Conservation (phyloP, 37 sponge, comb jelly and placozoan genomes). For the Haliclona indistincta region DNA sequence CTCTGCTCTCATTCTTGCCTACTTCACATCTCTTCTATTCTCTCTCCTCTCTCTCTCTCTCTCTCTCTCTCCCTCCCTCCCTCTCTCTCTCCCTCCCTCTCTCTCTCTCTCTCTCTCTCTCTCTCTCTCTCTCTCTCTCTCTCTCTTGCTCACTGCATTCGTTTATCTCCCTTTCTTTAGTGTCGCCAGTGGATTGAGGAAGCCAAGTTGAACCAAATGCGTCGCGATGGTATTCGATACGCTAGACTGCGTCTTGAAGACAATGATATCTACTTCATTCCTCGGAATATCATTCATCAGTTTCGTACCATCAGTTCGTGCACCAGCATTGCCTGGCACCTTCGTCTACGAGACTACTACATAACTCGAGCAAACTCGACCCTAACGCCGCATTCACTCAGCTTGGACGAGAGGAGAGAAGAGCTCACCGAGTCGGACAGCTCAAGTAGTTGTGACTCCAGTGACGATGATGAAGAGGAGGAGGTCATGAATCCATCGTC, state of each 20-base stretch:
- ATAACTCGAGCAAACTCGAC: background rate
- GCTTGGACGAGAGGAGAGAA: background rate
- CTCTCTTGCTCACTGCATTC: background rate
- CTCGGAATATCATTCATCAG: constrained; percentile 95
- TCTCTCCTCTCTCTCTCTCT: background rate
- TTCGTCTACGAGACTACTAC: constrained; percentile 65
- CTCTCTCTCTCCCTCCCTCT: background rate
- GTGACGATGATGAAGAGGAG: background rate
- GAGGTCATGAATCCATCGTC: background rate
- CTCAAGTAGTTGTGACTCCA: background rate
- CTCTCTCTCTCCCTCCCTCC: background rate
- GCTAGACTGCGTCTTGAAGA: constrained; percentile 73
- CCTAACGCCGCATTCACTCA: too few species aligned
- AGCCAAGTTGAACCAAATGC: constrained; percentile 91
- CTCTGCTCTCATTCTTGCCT: background rate
- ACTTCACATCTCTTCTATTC: background rate
- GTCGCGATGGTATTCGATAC: constrained; percentile 78
- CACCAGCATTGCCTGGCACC: constrained; percentile 96
- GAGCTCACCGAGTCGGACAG: too few species aligned
- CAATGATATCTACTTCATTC: constrained; percentile 97
- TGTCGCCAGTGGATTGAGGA: constrained; percentile 96
- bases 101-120: constrained; percentile 1
- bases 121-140: background rate
- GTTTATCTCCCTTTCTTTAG: constrained; percentile 43
- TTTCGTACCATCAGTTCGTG: constrained; percentile 89